A percentile compares a stretch with the other conserved stretches of the same genome.
Conservation (phyloP, 2,113 vertebrate species). For the Phyllostomus discolor region DNA sequence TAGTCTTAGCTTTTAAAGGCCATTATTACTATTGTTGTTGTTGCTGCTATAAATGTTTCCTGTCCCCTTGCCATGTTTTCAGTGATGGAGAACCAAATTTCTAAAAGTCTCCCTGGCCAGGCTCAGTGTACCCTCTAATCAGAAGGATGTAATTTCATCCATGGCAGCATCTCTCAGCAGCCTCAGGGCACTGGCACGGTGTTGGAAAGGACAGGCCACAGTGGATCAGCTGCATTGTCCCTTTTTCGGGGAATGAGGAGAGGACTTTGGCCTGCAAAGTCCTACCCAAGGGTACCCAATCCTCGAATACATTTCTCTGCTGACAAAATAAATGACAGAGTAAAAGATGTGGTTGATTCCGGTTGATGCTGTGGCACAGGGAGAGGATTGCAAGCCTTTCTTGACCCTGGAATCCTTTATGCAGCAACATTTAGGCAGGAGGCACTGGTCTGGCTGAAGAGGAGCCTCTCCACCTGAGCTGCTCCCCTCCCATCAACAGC, state of each 20-base stretch:
- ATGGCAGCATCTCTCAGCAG: neutral
- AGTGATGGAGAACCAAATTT: conserved; percentile 22
- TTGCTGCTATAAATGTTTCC: neutral
- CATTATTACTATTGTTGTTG: neutral
- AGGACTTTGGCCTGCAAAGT: neutral
- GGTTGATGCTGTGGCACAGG: neutral
- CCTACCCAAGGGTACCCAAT: neutral
- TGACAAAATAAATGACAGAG: neutral
- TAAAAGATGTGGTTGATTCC: neutral
- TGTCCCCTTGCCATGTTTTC: neutral
- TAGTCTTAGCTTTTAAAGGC: conserved; percentile 8
- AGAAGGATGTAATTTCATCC: neutral
- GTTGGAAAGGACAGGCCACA: neutral
- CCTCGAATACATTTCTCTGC: neutral
- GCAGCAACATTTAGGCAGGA: neutral
- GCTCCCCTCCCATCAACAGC: neutral
- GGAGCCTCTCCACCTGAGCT: neutral
- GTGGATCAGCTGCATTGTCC: rapidly evolving
- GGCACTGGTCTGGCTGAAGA: neutral
- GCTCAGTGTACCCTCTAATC: neutral
- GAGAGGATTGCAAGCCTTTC: neutral
- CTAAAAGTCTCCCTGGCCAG: neutral
- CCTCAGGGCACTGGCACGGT: neutral
- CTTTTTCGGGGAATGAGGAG: neutral
- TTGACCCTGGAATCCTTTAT: neutral